phyloP scores from a whole-genome alignment of 2,797 vertebrate genomes.

The Danionella dracula region DNA sequence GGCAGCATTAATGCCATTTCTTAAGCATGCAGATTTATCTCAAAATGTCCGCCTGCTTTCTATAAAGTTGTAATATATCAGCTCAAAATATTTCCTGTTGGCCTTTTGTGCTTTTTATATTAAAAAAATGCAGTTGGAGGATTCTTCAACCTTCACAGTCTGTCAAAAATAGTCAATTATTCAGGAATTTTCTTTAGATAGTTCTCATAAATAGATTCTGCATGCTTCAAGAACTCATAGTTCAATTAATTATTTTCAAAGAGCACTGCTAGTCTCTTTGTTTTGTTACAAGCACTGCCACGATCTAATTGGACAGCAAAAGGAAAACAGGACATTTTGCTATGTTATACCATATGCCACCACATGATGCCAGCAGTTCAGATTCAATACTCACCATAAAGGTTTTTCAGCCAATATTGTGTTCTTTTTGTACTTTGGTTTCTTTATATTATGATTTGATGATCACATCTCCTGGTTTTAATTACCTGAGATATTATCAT shows the following conservation, averaged over 20 bases:
- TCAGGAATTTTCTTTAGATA: conserved; percentile 8
- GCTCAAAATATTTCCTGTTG: neutral
- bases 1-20: neutral
- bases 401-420: conserved; percentile 2
- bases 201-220: neutral
- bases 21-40: neutral
- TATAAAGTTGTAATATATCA: neutral
- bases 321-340: no score
- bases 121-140: no score
- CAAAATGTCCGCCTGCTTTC: neutral
- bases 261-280: no score
- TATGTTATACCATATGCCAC: no score
- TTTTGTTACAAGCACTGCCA: no score
- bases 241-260: neutral
- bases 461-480: no score
- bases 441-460: no score
- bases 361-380: conserved; percentile 43
- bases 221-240: neutral
- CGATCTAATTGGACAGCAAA: no score
- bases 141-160: no score
- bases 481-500: no score
- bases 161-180: conserved; percentile 4
- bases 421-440: no score
- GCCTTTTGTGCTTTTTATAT: no score
- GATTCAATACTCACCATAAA: neutral